Evolutionary conservation across 2,113 vertebrate species (phyloP).

Genomic region (Esox niger): DNA sequence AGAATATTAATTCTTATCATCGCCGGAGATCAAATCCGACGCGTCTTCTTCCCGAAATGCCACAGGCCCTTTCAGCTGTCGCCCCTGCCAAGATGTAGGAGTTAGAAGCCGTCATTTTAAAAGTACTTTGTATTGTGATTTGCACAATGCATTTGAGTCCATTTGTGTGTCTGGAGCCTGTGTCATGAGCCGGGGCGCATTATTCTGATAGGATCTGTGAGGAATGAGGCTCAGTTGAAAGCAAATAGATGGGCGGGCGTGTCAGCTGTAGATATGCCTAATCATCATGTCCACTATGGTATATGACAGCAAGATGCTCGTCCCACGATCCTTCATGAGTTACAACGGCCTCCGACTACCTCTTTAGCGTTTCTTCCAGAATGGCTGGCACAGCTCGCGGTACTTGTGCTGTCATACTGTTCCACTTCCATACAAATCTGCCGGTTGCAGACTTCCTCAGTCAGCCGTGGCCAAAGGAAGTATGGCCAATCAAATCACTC

Average conservation of each 20-base stretch:
- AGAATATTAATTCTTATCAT: constrained; percentile 61
- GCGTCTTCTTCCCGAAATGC: constrained; percentile 26
- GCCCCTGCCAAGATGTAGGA: too few relatives aligned
- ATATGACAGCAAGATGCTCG: constrained; percentile 1
- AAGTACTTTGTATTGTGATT: constrained; percentile 22
- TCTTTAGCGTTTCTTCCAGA: background rate
- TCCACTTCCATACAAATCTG: background rate
- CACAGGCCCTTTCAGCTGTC: too few relatives aligned
- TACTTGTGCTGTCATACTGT: background rate
- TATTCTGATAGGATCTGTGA: constrained; percentile 47
- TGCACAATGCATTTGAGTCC: constrained; percentile 36
- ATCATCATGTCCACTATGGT: background rate
- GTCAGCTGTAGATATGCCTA: constrained; percentile 4
- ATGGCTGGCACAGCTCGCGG: background rate
- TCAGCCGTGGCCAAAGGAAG: background rate
- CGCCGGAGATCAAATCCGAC: constrained; percentile 52
- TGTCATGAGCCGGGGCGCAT: constrained; percentile 49
- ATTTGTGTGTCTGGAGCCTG: constrained; percentile 38
- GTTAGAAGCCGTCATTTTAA: too few relatives aligned
- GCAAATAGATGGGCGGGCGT: constrained; percentile 8
- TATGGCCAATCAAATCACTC: constrained; percentile 3
- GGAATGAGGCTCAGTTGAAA: constrained; percentile 34
- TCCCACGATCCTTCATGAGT: background rate
- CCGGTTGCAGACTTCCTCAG: background rate
- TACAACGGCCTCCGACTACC: too few relatives aligned